Base-by-base conservation (phyloP, 2,113 vertebrate genomes). In the Nerophis lumbriciformis region DNA sequence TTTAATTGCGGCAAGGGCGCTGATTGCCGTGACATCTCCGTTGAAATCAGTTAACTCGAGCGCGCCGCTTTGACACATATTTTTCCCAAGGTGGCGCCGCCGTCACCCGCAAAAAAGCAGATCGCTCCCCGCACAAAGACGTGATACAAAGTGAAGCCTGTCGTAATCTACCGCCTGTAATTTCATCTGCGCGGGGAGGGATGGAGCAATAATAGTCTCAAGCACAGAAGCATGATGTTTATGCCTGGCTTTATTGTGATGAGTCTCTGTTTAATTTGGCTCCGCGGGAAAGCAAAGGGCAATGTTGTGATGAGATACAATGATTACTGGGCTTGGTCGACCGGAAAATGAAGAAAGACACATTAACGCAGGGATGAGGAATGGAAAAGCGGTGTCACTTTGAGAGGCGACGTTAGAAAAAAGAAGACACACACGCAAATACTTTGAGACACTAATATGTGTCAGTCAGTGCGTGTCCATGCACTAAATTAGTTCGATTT, bases 291-390 rank as follows among this genome's bases (percentile, higher is more conserved):
- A 80, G 60, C 75, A 81, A 69, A 75, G 80, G 72, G 68, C 79
- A 73, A 76, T 75, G 78, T 66, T 66, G 59, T 80, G 87, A 88
- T 84, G 80, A 87, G 82, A 88, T 78, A 62, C 68, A 59, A 66
- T 85, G 82, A 89, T 88, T 87, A 85, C 76, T 63, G 80, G 68
- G 82, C 74, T 83, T 81, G 87, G 77, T 86, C 86, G 87, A 85
- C 63, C 88, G 83, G 83, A 91, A 90, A 90, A 90, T 89, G 73
- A 88, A 85, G 81, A 83, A 70, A 87, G 87, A 83, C 86, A 80
- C 83, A 87, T 88, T 84, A 85, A 83, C 84, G 81, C 58, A 63
- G 6, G 75, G 68, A 85, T 79, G 82, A 87, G 69, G 65, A 87
- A 89, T 85, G 66, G 69, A 75, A 79, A 87, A 79, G 68, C 53